Base-by-base conservation (phyloP, 1,140 invertebrate species). In the Drosophila pseudoobscura region DNA sequence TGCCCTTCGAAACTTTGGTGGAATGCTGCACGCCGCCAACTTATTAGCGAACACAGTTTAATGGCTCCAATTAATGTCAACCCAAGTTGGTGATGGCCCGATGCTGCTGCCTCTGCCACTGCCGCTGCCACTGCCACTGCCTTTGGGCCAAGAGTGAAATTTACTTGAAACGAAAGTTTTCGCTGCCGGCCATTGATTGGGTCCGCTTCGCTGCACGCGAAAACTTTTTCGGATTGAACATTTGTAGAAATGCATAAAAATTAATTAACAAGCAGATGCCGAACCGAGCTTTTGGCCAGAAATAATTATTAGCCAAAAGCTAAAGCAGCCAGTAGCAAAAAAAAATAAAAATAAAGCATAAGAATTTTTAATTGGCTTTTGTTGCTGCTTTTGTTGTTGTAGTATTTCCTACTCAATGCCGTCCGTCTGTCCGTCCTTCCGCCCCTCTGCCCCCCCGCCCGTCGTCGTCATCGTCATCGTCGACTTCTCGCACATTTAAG, bases 321-420 rank as follows among this genome's bases (percentile, higher is more conserved):
- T 6, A 43, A 22, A 31, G 11, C 35, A 39, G 20, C 20, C 20
- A 44, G 57, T 49, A 44, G 43, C 44, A 45, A 31, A 22, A 61
- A 35, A 64, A 83, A 15, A 15, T 15, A 83, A 45, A 31, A 22
- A 61, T 26, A 64, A 83, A 39, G 62, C 62, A 59, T 59, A 71
- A 76, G 83, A 88, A 88, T 89, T 89, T 88, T 83, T 88, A 88
- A 88, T 88, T 88, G 83, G 83, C 78, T 88, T 83, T 65, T 76
- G 31, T 39, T 54, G 71, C 39, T 55, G 50, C 69, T 6, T 8
- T 6, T 9, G 45, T 53, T 50, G 56, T 50, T 72, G 66, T 73
- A 71, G 46, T 68, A 53, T 70, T 70, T 70, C 52, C 66, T 69
- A 57, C 66, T 70, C 66, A 70, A 70, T 77, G 75, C 59, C 62